Evolutionary conservation across 2,888 invertebrate genomes (phyloP).

Genomic region (Dasypolia templi): DNA sequence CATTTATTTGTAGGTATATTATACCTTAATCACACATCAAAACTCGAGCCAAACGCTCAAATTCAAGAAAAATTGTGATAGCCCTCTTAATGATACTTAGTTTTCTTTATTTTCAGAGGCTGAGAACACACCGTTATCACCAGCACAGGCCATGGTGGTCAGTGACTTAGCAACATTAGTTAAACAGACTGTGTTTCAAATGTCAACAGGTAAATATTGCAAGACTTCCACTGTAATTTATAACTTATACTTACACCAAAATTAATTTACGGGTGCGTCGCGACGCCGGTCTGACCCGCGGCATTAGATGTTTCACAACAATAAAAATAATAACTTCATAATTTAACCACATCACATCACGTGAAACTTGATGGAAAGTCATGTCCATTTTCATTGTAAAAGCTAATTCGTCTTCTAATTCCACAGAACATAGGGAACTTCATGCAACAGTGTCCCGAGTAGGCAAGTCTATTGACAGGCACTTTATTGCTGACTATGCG

Average conservation of each 20-base stretch:
- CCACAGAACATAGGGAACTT: slow-evolving; percentile 85
- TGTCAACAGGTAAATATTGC: slow-evolving; percentile 93
- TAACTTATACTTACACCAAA: not conserved
- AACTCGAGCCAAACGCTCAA: no score
- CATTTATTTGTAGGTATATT: no score
- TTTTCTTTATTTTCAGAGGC: slow-evolving; percentile 88
- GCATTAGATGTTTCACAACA: not conserved
- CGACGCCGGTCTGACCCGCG: not conserved
- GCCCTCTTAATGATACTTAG: not conserved
- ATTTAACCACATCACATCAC: not conserved
- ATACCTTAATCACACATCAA: no score
- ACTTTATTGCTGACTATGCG: slow-evolving; percentile 97
- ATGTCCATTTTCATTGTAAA: not conserved
- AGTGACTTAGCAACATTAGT: slow-evolving; percentile 94
- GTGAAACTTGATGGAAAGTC: not conserved
- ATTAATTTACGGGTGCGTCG: not conserved
- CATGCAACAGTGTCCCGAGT: slow-evolving; percentile 95
- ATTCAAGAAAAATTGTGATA: no score
- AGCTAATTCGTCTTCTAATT: not conserved
- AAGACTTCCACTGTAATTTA: not conserved
- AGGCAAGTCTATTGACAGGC: slow-evolving; percentile 98
- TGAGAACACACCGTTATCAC: slow-evolving; percentile 92
- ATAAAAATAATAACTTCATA: not conserved
- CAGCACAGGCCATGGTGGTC: slow-evolving; percentile 93
- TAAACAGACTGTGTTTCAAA: slow-evolving; percentile 95